Conservation (phyloP, 2,113 vertebrate species). For the Ictidomys tridecemlineatus region DNA sequence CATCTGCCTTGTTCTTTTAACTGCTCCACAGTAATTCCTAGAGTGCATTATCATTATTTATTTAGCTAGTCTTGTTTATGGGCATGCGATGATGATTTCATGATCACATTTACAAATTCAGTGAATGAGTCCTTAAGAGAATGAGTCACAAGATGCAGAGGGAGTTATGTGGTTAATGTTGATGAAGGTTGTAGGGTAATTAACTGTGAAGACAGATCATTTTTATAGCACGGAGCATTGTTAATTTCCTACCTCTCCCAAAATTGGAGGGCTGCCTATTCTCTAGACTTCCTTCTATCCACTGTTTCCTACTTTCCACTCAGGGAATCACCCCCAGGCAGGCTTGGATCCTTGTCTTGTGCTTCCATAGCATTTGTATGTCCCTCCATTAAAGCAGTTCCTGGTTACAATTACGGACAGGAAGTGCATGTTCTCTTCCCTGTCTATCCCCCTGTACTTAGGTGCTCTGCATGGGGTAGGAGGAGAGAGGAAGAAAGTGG, state of each 20-base stretch:
- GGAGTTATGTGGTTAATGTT: conserved; percentile 56
- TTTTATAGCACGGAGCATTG: not conserved
- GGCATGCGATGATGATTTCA: conserved; percentile 28
- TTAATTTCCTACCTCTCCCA: not conserved
- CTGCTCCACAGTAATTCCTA: conserved; percentile 37
- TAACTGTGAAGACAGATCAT: conserved; percentile 37
- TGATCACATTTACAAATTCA: conserved; percentile 66
- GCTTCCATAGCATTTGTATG: not conserved
- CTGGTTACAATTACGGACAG: not conserved
- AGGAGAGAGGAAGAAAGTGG: not conserved
- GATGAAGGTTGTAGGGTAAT: conserved; percentile 18
- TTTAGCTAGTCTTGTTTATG: conserved; percentile 35
- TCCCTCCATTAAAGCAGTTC: not conserved
- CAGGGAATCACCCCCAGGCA: not conserved
- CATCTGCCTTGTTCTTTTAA: not conserved
- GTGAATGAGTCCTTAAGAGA: conserved; percentile 6
- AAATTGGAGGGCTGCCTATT: not conserved
- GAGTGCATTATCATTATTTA: not conserved
- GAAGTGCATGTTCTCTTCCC: not conserved
- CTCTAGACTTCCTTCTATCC: not conserved
- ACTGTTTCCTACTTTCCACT: not conserved
- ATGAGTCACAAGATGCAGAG: conserved; percentile 43
- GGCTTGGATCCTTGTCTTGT: not conserved
- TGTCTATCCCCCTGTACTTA: not conserved
- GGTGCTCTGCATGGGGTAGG: not conserved